A percentile compares a stretch with the other conserved stretches of the same genome.
These are phyloP conservation scores for Geodia barretti DNA, from an alignment of 37 sponge, comb jelly and placozoan species.

Conservation along the genomic window DNA sequence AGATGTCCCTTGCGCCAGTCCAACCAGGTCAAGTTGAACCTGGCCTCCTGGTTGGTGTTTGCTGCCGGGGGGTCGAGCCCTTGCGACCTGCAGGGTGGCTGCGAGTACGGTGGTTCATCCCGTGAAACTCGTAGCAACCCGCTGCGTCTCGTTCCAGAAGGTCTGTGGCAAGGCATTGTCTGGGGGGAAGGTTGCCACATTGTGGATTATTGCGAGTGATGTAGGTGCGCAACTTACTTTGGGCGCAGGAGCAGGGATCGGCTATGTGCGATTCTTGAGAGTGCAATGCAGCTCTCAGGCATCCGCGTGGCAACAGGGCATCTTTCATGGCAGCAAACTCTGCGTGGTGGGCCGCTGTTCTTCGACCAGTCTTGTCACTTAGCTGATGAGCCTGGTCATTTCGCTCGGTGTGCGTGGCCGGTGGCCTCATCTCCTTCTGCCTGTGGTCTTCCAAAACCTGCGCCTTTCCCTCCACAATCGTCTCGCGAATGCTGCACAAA, in stretches of 20 bases:
- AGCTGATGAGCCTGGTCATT: background rate
- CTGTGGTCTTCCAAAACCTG: background rate
- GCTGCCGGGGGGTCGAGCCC: background rate
- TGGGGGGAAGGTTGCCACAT: background rate
- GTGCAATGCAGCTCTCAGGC: background rate
- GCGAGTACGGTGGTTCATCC: background rate
- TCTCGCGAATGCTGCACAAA: slow-evolving; percentile 3
- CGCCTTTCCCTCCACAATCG: background rate
- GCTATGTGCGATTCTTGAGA: background rate
- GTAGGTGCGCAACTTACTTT: background rate
- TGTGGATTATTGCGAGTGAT: background rate
- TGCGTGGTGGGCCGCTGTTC: background rate
- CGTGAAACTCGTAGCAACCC: background rate
- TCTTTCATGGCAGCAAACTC: slow-evolving; percentile 11
- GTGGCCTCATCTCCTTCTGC: background rate
- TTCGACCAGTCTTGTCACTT: background rate
- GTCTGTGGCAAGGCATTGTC: background rate
- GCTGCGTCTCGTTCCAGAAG: background rate
- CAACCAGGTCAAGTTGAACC: background rate
- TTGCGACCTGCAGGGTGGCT: background rate
- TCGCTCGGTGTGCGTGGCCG: too few relatives aligned
- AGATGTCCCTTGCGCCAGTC: too few relatives aligned
- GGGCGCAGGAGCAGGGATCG: background rate
- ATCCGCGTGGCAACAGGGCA: background rate
- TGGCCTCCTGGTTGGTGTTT: background rate